These are phyloP conservation scores for Mesodorylaimus sp. DNA, from an alignment of 2,888 invertebrate genomes.

Conservation along the genomic window DNA sequence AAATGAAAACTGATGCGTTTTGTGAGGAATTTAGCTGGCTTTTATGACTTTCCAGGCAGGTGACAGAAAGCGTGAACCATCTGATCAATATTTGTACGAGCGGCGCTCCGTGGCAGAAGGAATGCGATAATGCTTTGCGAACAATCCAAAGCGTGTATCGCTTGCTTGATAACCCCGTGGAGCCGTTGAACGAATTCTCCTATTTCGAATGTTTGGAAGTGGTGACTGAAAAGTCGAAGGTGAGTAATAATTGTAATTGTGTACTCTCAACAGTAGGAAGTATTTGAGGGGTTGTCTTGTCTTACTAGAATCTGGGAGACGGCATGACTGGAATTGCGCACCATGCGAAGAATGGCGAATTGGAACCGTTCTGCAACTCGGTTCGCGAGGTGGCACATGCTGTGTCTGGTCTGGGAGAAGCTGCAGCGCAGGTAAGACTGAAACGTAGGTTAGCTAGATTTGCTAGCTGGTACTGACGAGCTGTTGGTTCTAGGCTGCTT, in stretches of 20 bases:
- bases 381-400: conserved; percentile 65
- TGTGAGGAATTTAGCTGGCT: background rate
- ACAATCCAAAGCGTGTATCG: conserved; percentile 68
- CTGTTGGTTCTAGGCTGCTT: conserved; percentile 47
- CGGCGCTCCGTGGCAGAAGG: conserved; percentile 82
- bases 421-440: conserved; percentile 47
- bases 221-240: conserved; percentile 67
- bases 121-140: conserved; percentile 82
- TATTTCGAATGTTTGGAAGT: conserved; percentile 84
- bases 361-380: conserved; percentile 61
- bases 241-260: conserved; percentile 9
- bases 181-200: conserved; percentile 65
- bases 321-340: conserved; percentile 88
- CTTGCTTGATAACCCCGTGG: conserved; percentile 60
- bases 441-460: background rate
- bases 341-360: conserved; percentile 66
- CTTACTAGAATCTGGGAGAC: conserved; percentile 33
- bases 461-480: background rate
- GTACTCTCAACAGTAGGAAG: background rate
- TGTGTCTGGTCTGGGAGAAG: conserved; percentile 76
- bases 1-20: background rate
- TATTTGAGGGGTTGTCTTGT: background rate
- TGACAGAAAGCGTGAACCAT: conserved; percentile 77
- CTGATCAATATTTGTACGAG: conserved; percentile 68
- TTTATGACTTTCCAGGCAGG: conserved; percentile 41